These are phyloP conservation scores for Strix uralensis DNA, from an alignment of 2,113 vertebrate genomes.

Conservation along the genomic window DNA sequence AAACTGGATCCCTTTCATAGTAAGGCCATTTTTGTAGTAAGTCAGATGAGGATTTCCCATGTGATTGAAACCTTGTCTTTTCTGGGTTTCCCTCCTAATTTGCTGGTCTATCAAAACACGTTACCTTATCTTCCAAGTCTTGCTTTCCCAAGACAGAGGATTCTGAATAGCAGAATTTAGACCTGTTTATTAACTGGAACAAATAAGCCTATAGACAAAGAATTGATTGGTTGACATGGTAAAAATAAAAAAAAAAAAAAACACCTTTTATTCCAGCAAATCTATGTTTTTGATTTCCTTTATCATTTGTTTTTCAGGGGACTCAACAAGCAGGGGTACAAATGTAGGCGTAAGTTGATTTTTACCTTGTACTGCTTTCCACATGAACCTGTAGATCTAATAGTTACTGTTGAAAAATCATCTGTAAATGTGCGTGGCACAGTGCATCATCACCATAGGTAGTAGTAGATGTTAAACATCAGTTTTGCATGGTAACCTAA, in stretches of 20 bases:
- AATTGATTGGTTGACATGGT: not conserved
- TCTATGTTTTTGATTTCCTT: not conserved
- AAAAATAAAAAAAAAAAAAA: not conserved
- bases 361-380: not conserved
- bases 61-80: not conserved
- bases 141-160: not conserved
- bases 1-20: not conserved
- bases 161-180: not conserved
- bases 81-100: not conserved
- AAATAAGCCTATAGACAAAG: not conserved
- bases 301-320: slow-evolving; percentile 80
- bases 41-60: not conserved
- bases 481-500: not conserved
- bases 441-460: not conserved
- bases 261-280: not conserved
- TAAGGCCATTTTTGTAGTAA: not conserved
- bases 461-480: not conserved
- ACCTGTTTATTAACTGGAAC: not conserved
- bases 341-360: slow-evolving; percentile 93
- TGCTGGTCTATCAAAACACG: not conserved
- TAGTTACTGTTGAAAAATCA: not conserved
- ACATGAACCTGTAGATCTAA: not conserved
- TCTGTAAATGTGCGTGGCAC: not conserved
- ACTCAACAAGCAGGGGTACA: slow-evolving; percentile 98
- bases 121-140: not conserved